A percentile compares a stretch with the other conserved stretches of the same genome.
These are phyloP conservation scores for Stenodera caucasica DNA, from an alignment of 2,888 invertebrate species.

Conservation along the genomic window DNA sequence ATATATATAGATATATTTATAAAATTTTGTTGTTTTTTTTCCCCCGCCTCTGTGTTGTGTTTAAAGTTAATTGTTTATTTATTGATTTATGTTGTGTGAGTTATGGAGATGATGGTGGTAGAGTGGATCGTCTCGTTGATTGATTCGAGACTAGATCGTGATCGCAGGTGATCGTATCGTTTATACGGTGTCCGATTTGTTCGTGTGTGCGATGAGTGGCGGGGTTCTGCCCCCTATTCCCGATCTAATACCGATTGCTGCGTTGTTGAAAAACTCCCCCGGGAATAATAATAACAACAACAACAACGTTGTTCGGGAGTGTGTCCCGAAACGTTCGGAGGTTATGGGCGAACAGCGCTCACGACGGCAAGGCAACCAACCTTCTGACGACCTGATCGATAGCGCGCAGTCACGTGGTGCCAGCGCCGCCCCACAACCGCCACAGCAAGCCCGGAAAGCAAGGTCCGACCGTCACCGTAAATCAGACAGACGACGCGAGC, in stretches of 20 bases:
- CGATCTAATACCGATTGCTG: conserved; percentile 55
- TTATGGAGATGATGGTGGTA: conserved; percentile 9
- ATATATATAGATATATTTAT: conserved; percentile 14
- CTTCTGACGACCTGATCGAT: conserved; percentile 52
- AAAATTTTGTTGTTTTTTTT: conserved; percentile 15
- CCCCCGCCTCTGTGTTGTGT: not conserved
- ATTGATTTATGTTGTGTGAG: not conserved
- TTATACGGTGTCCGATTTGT: conserved; percentile 29
- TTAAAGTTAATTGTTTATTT: conserved; percentile 5
- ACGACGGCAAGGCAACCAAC: conserved; percentile 50
- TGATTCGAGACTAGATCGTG: conserved; percentile 10
- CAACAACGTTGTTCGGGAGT: conserved; percentile 40
- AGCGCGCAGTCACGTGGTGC: conserved; percentile 55
- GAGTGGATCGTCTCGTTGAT: not conserved
- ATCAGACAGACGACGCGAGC: conserved; percentile 55
- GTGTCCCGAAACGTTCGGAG: conserved; percentile 50
- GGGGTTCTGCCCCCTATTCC: conserved; percentile 53
- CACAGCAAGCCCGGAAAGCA: conserved; percentile 54
- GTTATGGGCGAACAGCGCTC: conserved; percentile 56
- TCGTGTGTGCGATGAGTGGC: conserved; percentile 51
- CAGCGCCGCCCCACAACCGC: conserved; percentile 52
- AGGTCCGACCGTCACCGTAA: conserved; percentile 57
- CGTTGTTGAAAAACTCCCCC: conserved; percentile 47
- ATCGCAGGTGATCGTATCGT: conserved; percentile 22
- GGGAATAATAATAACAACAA: conserved; percentile 17